Evolutionary conservation across 1,140 invertebrate species (phyloP).

Genomic region (Trichonephila inaurata): DNA sequence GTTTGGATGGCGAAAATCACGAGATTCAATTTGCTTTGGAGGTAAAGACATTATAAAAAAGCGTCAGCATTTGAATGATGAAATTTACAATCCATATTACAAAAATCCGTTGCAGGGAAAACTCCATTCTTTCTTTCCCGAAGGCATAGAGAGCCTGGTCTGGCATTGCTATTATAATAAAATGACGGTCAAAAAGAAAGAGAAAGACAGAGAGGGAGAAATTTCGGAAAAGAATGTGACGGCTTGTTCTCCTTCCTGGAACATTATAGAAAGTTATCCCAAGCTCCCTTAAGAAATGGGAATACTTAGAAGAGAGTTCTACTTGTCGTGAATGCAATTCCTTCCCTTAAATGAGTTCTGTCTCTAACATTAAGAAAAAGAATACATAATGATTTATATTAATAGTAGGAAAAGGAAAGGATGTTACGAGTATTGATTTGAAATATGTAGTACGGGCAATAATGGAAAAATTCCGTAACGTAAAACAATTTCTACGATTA

Average conservation of each 20-base stretch:
- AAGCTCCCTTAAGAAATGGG: conserved; percentile 51
- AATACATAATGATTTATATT: conserved; percentile 47
- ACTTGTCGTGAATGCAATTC: conserved; percentile 45
- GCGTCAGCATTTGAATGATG: conserved; percentile 65
- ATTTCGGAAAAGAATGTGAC: conserved; percentile 25
- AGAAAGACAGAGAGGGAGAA: neutral
- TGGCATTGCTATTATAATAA: conserved; percentile 50
- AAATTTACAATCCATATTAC: conserved; percentile 62
- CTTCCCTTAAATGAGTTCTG: conserved; percentile 47
- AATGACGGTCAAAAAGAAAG: conserved; percentile 20
- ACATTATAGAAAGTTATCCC: conserved; percentile 39
- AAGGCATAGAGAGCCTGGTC: neutral
- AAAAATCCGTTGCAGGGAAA: conserved; percentile 38
- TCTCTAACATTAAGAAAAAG: conserved; percentile 13
- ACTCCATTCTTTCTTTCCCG: neutral
- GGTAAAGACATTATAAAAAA: conserved; percentile 69
- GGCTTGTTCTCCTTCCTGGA: conserved; percentile 32
- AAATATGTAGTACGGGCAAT: neutral
- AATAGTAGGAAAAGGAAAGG: too few species aligned
- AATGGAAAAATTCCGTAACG: neutral
- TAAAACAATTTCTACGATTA: neutral
- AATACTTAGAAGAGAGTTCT: conserved; percentile 48
- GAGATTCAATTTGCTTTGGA: conserved; percentile 59
- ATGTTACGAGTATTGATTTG: neutral
- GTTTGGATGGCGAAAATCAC: conserved; percentile 67